These are phyloP conservation scores for Darevskia nairensis DNA, from an alignment of 2,797 vertebrate species.

Conservation along the genomic window DNA sequence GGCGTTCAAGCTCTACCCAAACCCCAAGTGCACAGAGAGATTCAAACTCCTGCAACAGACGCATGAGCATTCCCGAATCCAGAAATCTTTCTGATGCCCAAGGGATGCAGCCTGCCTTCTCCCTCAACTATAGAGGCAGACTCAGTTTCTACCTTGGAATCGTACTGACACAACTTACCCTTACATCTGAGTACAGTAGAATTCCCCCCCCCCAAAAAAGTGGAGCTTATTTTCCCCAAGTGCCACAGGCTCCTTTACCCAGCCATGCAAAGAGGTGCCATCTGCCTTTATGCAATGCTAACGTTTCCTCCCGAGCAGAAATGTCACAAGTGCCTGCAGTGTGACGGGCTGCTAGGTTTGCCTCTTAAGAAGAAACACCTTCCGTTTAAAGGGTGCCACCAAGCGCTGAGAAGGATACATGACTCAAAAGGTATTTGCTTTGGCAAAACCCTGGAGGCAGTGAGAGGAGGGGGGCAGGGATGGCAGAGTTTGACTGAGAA, in stretches of 20 bases:
- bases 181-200: not conserved
- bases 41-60: not conserved
- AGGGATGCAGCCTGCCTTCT: not conserved
- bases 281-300: not conserved
- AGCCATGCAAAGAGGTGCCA: not conserved
- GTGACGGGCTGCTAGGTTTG: not conserved
- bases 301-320: not conserved
- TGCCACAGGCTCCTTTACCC: not conserved
- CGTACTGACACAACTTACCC: not conserved
- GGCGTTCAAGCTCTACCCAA: not conserved
- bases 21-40: not conserved
- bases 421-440: not conserved
- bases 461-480: not conserved
- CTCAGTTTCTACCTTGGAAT: not conserved
- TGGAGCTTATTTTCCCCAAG: not conserved
- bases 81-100: not conserved
- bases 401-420: not conserved
- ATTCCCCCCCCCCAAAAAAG: not conserved
- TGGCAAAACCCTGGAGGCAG: not conserved
- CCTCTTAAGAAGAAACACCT: not conserved
- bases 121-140: not conserved
- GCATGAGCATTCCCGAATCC: too few relatives aligned
- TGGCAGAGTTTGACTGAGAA: not conserved
- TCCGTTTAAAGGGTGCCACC: not conserved
- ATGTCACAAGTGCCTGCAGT: not conserved